Evolutionary conservation across 1,140 invertebrate species (phyloP), one percentile per base, ranked within the genome.

Genomic region (Andricus grossulariae): DNA sequence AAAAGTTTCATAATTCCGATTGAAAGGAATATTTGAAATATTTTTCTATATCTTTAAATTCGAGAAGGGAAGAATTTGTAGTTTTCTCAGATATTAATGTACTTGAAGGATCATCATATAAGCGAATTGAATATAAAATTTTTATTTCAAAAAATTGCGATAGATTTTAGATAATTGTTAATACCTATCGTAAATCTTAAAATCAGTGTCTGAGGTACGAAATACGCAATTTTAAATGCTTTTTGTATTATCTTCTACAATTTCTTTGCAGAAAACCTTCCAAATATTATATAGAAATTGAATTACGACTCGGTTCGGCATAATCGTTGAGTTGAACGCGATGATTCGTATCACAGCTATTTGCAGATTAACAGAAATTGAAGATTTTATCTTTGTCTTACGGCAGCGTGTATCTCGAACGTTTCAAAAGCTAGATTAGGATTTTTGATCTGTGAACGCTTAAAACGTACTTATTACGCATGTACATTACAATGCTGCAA

Each of bases 11-110:
- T 45, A 11, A 45, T 66, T 66, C 60, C 39, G 25, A 75, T 52
- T 57, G 75, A 76, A 78, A 72, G 60, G 25, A 76, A 76, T 75
- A 70, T 74, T 80, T 71, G 75, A 73, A 76, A 54, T 77, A 80
- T 80, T 50, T 77, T 80, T 75, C 52, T 52, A 70, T 80, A 52
- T 66, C 50, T 77, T 45, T 11, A 45, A 11, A 45, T 45, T 45
- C 39, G 10, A 45, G 39, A 11, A 45, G 10, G 39, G 8, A 45
- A 45, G 7, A 1, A 45, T 45, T 45, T 45, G 39, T 45, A 45
- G 39, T 11, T 45, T 11, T 45, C 8, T 45, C 2, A 45, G 39
- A 45, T 45, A 45, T 45, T 45, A 7, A 10, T 1, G 39, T 0
- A 11, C 8, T 45, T 45, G 8, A 45, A 45, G 39, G 8, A 45